phyloP scores from a whole-genome alignment of 2,888 invertebrate species.

The Sialis fuliginosa region DNA sequence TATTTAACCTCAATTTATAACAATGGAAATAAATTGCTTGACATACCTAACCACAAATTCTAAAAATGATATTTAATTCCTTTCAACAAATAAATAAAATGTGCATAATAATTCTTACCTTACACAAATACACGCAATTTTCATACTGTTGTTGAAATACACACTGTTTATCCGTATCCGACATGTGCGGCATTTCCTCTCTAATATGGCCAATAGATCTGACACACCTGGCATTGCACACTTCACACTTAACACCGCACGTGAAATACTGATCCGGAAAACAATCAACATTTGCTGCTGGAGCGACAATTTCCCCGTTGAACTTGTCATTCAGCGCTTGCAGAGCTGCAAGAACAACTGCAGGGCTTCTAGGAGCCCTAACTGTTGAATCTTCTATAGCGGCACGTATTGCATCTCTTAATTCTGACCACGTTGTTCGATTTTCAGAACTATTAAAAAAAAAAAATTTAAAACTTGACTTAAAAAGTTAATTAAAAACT shows the following conservation, averaged over 20 bases:
- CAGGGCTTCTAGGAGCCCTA: conserved; percentile 46
- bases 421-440: conserved; percentile 39
- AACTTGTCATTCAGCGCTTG: conserved; percentile 59
- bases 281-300: conserved; percentile 25
- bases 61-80: background rate
- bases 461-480: no score
- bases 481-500: no score
- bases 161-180: conserved; percentile 25
- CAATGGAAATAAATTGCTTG: no score
- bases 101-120: conserved; percentile 17
- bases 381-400: conserved; percentile 54
- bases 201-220: conserved; percentile 48
- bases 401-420: conserved; percentile 35
- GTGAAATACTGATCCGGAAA: conserved; percentile 70
- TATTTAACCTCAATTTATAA: no score
- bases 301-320: conserved; percentile 43
- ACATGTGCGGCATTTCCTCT: conserved; percentile 39
- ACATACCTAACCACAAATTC: background rate
- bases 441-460: conserved; percentile 14
- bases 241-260: conserved; percentile 49
- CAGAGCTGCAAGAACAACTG: conserved; percentile 46
- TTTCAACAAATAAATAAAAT: no score
- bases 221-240: conserved; percentile 44
- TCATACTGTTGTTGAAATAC: conserved; percentile 61
- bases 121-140: conserved; percentile 47